Evolutionary conservation across 2,888 invertebrate species (phyloP).

Genomic region (Geophilus truncorum): DNA sequence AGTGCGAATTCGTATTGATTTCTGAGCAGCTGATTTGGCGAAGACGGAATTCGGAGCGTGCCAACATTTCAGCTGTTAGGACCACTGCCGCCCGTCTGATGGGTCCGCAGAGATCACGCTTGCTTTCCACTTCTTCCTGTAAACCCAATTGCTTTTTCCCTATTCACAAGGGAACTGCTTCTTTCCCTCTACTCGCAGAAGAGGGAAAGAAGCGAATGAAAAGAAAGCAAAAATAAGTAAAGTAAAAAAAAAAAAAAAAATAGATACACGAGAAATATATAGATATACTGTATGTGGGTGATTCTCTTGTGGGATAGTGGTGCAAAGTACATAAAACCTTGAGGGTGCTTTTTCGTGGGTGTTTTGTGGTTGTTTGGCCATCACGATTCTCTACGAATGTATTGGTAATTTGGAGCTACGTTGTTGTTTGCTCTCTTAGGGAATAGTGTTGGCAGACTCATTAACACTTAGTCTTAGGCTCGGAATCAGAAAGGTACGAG

Average conservation of each 20-base stretch:
- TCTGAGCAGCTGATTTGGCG: slow-evolving; percentile 22
- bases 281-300: not conserved
- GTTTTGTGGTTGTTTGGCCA: not conserved
- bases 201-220: not conserved
- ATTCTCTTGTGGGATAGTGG: not conserved
- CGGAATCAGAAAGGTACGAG: not conserved
- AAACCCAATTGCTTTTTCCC: slow-evolving; percentile 25
- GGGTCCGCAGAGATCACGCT: slow-evolving; percentile 25
- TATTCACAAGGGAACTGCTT: slow-evolving; percentile 19
- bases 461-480: slow-evolving; percentile 7
- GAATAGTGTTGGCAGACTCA: slow-evolving; percentile 21
- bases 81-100: slow-evolving; percentile 15
- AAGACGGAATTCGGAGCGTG: slow-evolving; percentile 4
- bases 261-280: not conserved
- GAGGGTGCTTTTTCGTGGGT: not conserved
- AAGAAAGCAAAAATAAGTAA: not conserved
- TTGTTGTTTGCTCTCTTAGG: slow-evolving; percentile 21
- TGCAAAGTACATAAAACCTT: slow-evolving; percentile 11
- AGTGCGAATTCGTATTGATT: slow-evolving; percentile 19
- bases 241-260: not conserved
- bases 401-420: slow-evolving; percentile 9
- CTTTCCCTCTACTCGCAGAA: not conserved
- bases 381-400: not conserved
- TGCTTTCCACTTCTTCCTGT: slow-evolving; percentile 27
- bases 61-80: slow-evolving; percentile 21